Percentiles rank a stretch among this genome's conserved stretches.
Conservation (phyloP, 2,797 vertebrate genomes). For the Trichosurus vulpecula region DNA sequence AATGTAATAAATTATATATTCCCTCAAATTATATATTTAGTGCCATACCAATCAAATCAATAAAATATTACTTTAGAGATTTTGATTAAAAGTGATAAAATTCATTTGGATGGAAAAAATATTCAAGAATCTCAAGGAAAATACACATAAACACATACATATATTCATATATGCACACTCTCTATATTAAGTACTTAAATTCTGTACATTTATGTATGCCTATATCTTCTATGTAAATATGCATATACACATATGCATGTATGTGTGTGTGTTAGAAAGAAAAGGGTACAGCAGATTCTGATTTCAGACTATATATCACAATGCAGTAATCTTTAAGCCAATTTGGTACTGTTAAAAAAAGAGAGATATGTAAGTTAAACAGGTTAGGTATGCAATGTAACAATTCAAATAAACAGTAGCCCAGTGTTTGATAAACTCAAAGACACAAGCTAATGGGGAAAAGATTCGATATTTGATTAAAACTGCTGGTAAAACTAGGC, state of each 20-base stretch:
- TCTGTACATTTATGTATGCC: no score
- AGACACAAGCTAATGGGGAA: not conserved
- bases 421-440: not conserved
- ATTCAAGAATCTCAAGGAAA: not conserved
- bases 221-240: no score
- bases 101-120: slow-evolving; percentile 7
- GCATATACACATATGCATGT: no score
- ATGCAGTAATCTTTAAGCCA: no score
- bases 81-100: not conserved
- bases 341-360: not conserved
- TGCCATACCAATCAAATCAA: not conserved
- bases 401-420: no score
- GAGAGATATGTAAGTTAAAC: not conserved
- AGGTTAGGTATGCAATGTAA: not conserved
- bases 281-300: not conserved
- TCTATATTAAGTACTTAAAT: no score
- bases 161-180: no score
- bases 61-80: not conserved
- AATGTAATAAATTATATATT: not conserved
- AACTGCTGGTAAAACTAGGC: not conserved
- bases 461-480: not conserved
- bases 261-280: not conserved
- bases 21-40: not conserved
- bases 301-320: no score
- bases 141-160: not conserved